Evolutionary conservation across 2,797 vertebrate species (phyloP).

Genomic region (Malurus splendens): DNA sequence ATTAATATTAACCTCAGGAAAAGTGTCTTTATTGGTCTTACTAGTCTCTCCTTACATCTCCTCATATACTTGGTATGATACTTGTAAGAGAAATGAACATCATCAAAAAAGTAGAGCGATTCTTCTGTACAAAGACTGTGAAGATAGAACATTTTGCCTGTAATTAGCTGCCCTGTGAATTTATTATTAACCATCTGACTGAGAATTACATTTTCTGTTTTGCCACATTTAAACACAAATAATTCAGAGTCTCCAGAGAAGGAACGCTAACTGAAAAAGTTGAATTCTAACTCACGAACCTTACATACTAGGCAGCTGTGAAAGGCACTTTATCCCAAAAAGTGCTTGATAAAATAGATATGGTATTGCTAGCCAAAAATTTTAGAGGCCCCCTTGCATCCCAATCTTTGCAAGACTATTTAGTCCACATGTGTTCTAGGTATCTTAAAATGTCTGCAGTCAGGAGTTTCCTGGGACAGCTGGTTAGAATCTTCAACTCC

Average conservation of each 20-base stretch:
- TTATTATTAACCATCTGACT: neutral
- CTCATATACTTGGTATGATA: neutral
- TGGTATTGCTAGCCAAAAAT: neutral
- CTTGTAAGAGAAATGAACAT: neutral
- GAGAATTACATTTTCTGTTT: neutral
- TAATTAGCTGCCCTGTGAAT: neutral
- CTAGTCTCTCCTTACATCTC: neutral
- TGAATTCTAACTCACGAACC: neutral
- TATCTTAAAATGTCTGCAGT: neutral
- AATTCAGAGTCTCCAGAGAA: neutral
- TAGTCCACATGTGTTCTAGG: neutral
- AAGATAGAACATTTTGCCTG: neutral
- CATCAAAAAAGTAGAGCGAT: neutral
- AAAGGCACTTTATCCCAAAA: neutral
- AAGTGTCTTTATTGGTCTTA: neutral
- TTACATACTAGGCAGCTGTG: neutral
- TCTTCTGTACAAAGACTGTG: neutral
- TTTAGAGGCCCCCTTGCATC: neutral
- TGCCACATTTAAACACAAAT: neutral
- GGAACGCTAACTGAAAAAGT: neutral
- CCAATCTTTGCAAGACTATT: neutral
- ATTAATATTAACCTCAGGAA: neutral
- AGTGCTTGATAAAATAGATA: neutral
- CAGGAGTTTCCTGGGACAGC: neutral
- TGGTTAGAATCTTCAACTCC: neutral